Percentiles rank a stretch among this genome's conserved stretches.
Evolutionary conservation across 2,113 vertebrate species (phyloP).

Genomic region (Nansenia antarctica): DNA sequence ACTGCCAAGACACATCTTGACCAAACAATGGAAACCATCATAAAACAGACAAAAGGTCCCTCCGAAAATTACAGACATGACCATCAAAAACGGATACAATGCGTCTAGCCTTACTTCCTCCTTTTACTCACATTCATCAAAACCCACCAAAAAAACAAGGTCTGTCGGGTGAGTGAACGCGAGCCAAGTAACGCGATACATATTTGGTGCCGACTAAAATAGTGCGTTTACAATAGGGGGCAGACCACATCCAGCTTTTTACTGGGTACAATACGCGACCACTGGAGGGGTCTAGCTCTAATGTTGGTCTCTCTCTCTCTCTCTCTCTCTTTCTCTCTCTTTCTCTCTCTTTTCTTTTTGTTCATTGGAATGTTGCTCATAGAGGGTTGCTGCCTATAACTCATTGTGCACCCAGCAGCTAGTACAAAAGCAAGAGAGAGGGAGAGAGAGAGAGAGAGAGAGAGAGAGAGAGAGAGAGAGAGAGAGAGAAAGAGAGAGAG

Average conservation of each 20-base stretch:
- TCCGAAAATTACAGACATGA: background rate
- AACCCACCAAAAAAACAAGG: background rate
- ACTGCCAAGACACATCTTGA: no score
- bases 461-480: constrained; percentile 21
- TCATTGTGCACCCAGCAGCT: constrained; percentile 16
- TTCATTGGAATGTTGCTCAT: constrained; percentile 43
- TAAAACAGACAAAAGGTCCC: background rate
- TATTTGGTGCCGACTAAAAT: constrained; percentile 8
- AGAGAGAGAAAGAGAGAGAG: constrained; percentile 34
- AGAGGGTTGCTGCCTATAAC: constrained; percentile 26
- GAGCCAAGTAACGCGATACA: constrained; percentile 9
- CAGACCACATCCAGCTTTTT: constrained; percentile 28
- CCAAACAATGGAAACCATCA: no score
- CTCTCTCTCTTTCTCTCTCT: background rate
- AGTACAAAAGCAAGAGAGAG: no score
- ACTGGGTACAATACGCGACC: constrained; percentile 18
- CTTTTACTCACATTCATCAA: background rate
- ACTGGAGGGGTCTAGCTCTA: constrained; percentile 12
- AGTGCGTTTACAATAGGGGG: constrained; percentile 20
- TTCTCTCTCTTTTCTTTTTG: background rate
- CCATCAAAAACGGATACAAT: background rate
- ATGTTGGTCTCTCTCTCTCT: no score
- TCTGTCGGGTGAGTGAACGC: constrained; percentile 4
- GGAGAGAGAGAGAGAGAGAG: constrained; percentile 6
- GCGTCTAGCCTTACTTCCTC: background rate